Evolutionary conservation across 2,113 vertebrate genomes (phyloP).

Genomic region (Prolemur simus): DNA sequence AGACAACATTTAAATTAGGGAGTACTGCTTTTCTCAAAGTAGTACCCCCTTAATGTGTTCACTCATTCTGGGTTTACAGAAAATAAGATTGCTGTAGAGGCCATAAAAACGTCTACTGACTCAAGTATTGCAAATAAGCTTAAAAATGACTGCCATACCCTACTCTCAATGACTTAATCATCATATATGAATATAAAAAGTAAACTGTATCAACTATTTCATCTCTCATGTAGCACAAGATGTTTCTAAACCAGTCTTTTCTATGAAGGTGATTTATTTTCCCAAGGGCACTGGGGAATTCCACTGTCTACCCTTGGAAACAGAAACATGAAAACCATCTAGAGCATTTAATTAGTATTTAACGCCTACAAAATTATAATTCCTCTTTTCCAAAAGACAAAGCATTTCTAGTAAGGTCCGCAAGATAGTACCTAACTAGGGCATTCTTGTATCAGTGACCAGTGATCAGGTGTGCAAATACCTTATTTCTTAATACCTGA

Average conservation of each 20-base stretch:
- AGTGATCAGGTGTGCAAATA: not conserved
- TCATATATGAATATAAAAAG: not conserved
- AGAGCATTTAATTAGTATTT: slow-evolving; percentile 7
- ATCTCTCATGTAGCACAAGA: not conserved
- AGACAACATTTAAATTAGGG: not conserved
- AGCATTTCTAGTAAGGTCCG: not conserved
- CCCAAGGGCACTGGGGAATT: not conserved
- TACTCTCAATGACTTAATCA: not conserved
- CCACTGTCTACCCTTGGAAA: not conserved
- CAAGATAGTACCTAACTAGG: not conserved
- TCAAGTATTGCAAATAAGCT: slow-evolving; percentile 13
- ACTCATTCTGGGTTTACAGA: not conserved
- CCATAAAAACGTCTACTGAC: not conserved
- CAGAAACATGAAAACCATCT: slow-evolving; percentile 32
- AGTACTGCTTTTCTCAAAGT: not conserved
- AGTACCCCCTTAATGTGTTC: not conserved
- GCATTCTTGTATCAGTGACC: not conserved
- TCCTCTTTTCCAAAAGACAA: slow-evolving; percentile 13
- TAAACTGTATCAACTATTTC: slow-evolving; percentile 19
- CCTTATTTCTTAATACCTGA: not conserved
- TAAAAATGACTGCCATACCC: not conserved
- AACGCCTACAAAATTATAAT: not conserved
- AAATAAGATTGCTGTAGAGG: not conserved
- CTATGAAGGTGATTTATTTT: not conserved
- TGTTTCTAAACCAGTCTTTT: slow-evolving; percentile 30